Conservation (phyloP, 2,888 invertebrate genomes). For the Agonopterix subpropinquella region DNA sequence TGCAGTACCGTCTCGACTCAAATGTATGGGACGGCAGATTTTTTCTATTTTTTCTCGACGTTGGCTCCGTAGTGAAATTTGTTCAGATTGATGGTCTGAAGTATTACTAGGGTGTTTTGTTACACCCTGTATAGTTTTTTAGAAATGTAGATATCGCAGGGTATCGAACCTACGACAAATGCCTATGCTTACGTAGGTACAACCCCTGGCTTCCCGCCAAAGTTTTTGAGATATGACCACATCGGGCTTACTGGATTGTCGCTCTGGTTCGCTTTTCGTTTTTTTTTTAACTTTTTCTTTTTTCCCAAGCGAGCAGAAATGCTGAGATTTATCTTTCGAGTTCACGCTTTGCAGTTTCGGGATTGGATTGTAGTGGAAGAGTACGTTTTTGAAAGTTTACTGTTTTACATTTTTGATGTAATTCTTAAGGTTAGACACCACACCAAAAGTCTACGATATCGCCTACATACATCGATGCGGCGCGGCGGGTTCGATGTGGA, state of each 20-base stretch:
- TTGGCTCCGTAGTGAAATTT: no score
- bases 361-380: slow-evolving; percentile 2
- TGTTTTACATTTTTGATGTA: not conserved
- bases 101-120: no score
- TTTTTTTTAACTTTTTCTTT: slow-evolving; percentile 8
- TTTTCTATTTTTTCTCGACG: no score
- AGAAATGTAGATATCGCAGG: not conserved
- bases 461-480: no score
- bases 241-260: slow-evolving; percentile 18
- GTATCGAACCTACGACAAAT: not conserved
- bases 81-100: no score
- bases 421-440: no score
- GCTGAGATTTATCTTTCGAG: slow-evolving; percentile 21
- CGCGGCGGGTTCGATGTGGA: no score
- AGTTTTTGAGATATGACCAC: slow-evolving; percentile 25
- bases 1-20: no score
- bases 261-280: slow-evolving; percentile 5
- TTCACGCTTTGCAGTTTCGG: slow-evolving; percentile 15
- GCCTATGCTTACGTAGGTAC: not conserved
- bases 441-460: no score
- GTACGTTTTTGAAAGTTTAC: not conserved
- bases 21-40: no score
- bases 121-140: no score
- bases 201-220: slow-evolving; percentile 20
- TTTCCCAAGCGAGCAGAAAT: slow-evolving; percentile 4